Evolutionary conservation across 2,797 vertebrate genomes (phyloP).

Genomic region (Dryobates pubescens): DNA sequence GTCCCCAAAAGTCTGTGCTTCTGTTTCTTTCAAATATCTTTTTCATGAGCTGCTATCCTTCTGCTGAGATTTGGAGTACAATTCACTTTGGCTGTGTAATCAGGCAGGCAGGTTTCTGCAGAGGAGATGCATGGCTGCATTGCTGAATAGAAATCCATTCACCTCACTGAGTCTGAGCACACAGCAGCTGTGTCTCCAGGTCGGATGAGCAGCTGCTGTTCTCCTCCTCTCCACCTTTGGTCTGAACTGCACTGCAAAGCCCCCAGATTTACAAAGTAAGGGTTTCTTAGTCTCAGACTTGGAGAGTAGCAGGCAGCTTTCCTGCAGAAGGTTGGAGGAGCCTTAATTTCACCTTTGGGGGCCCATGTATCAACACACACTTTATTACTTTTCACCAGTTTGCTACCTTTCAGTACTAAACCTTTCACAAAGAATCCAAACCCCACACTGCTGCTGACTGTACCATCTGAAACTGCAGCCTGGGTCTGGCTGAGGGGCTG

Average conservation of each 20-base stretch:
- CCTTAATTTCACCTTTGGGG: neutral
- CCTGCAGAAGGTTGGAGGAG: neutral
- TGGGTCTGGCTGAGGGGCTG: neutral
- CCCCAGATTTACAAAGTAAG: neutral
- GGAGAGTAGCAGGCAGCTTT: neutral
- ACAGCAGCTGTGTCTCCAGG: neutral
- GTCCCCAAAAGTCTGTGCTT: rapidly evolving
- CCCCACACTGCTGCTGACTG: neutral
- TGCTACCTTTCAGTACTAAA: neutral
- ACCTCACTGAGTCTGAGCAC: neutral
- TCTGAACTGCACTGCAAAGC: neutral
- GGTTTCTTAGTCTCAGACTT: neutral
- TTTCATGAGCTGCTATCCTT: neutral
- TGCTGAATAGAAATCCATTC: neutral
- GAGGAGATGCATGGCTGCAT: neutral
- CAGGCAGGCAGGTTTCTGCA: neutral
- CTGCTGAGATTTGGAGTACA: neutral
- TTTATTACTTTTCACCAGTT: too few species aligned
- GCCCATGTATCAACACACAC: rapidly evolving
- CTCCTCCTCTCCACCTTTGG: neutral
- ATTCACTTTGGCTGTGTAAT: neutral
- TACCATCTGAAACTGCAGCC: neutral
- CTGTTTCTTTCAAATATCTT: neutral
- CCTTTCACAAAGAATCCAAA: neutral
- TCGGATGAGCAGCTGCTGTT: neutral